A percentile compares a stretch with the other conserved stretches of the same genome.
phyloP scores from a whole-genome alignment of 2,113 vertebrate species.

The Coptodon bakossiorum region DNA sequence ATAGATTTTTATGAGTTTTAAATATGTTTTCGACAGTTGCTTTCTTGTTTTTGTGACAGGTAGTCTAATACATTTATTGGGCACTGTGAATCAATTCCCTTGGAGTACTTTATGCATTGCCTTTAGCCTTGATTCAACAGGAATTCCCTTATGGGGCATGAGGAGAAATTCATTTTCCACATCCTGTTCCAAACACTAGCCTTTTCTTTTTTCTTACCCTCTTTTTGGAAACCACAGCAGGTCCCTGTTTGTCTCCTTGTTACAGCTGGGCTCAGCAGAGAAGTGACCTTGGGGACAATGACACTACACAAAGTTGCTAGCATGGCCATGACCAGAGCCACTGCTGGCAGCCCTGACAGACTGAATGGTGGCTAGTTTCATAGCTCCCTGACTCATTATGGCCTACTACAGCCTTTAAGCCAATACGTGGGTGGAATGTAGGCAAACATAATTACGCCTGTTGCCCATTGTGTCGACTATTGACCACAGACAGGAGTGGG shows the following conservation, averaged over 20 bases:
- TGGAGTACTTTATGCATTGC: slow-evolving; percentile 21
- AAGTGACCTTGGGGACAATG: slow-evolving; percentile 51
- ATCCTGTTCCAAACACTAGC: slow-evolving; percentile 52
- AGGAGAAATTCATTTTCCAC: slow-evolving; percentile 55
- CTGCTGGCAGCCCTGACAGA: slow-evolving; percentile 3
- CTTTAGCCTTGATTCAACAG: slow-evolving; percentile 28
- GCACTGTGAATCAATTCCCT: background rate
- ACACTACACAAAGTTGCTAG: slow-evolving; percentile 44
- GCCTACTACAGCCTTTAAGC: slow-evolving; percentile 1
- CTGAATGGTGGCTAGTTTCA: slow-evolving; percentile 29
- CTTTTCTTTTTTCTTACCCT: background rate
- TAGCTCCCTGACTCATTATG: slow-evolving; percentile 32
- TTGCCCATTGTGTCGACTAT: background rate
- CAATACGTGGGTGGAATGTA: slow-evolving; percentile 32
- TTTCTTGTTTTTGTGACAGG: background rate
- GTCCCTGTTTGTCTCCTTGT: slow-evolving; percentile 37
- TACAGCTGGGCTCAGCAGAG: slow-evolving; percentile 50
- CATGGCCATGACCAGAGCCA: slow-evolving; percentile 34
- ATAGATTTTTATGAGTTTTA: background rate
- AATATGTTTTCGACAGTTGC: background rate
- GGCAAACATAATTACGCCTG: slow-evolving; percentile 36
- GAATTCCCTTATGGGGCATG: slow-evolving; percentile 52
- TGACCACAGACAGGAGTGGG: background rate
- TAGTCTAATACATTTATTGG: background rate
- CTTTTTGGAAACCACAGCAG: slow-evolving; percentile 14